A percentile compares a stretch with the other conserved stretches of the same genome.
Conservation (phyloP, 2,888 invertebrate genomes). For the Sabatieria punctata region DNA sequence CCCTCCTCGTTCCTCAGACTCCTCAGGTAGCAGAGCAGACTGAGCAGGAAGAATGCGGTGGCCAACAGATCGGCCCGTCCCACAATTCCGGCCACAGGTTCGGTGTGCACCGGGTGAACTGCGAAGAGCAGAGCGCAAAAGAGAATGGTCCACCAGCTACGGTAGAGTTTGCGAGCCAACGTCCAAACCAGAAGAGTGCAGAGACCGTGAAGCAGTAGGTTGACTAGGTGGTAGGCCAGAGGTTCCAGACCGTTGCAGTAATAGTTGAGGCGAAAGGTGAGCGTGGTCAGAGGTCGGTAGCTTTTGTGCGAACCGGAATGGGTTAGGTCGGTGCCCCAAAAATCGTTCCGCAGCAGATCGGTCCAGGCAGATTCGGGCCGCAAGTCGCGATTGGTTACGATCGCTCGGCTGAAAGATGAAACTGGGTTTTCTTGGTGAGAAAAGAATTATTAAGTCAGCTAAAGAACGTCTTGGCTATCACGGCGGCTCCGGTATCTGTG, state of each 20-base stretch:
- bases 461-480: too few relatives aligned
- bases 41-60: conserved; percentile 69
- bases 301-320: conserved; percentile 91
- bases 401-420: conserved; percentile 62
- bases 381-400: conserved; percentile 81
- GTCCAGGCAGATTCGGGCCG: conserved; percentile 55
- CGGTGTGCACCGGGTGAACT: conserved; percentile 85
- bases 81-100: conserved; percentile 59
- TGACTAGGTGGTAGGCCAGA: conserved; percentile 54
- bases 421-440: too few relatives aligned
- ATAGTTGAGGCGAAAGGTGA: conserved; percentile 69
- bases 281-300: conserved; percentile 76
- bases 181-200: conserved; percentile 65
- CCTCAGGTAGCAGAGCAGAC: too few relatives aligned
- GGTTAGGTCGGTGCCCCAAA: conserved; percentile 87
- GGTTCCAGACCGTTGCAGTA: conserved; percentile 42
- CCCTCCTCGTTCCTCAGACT: too few relatives aligned
- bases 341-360: conserved; percentile 72
- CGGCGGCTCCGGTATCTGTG: too few relatives aligned
- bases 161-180: conserved; percentile 41
- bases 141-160: conserved; percentile 43
- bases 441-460: too few relatives aligned
- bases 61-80: conserved; percentile 85
- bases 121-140: conserved; percentile 70
- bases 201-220: conserved; percentile 64